phyloP scores from a whole-genome alignment of 2,888 invertebrate genomes.

The Ctena decussata region DNA sequence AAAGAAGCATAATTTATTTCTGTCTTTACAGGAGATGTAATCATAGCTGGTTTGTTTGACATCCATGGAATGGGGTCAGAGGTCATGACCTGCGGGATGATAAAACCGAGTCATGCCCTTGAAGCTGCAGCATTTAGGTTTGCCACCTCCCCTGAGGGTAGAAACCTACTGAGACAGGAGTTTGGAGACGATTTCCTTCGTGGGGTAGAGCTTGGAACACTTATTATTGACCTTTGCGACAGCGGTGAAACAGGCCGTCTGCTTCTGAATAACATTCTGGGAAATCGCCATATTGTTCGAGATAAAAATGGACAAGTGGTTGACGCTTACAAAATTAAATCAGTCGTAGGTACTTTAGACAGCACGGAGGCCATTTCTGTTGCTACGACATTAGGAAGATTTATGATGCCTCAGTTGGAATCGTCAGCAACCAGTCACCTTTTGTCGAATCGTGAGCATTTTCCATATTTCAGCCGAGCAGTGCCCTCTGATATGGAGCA shows the following conservation, averaged over 20 bases:
- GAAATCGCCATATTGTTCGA: slow-evolving; percentile 65
- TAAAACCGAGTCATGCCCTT: slow-evolving; percentile 61
- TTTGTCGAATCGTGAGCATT: slow-evolving; percentile 59
- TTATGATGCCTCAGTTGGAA: slow-evolving; percentile 88
- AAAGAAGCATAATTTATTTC: no score
- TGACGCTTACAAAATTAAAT: slow-evolving; percentile 73
- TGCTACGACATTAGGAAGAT: slow-evolving; percentile 87
- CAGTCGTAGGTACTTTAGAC: slow-evolving; percentile 72
- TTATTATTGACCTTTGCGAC: slow-evolving; percentile 78
- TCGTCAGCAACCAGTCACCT: slow-evolving; percentile 65
- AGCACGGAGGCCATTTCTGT: slow-evolving; percentile 66
- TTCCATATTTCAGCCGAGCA: slow-evolving; percentile 76
- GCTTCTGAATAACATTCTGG: slow-evolving; percentile 75
- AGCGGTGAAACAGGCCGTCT: slow-evolving; percentile 67
- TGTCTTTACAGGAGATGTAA: slow-evolving; percentile 71
- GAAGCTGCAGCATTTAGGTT: slow-evolving; percentile 79
- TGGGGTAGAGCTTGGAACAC: slow-evolving; percentile 74
- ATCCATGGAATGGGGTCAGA: slow-evolving; percentile 71
- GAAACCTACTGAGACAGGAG: not conserved
- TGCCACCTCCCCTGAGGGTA: slow-evolving; percentile 65
- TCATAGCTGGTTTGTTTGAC: slow-evolving; percentile 76
- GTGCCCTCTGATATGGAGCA: slow-evolving; percentile 74
- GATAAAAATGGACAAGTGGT: slow-evolving; percentile 66
- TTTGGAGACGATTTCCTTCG: slow-evolving; percentile 52
- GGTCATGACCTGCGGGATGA: slow-evolving; percentile 74